Evolutionary conservation across 2,888 invertebrate genomes (phyloP), one percentile per base, ranked within the genome.

Genomic region (Imbricaverruca yamaguchii): DNA sequence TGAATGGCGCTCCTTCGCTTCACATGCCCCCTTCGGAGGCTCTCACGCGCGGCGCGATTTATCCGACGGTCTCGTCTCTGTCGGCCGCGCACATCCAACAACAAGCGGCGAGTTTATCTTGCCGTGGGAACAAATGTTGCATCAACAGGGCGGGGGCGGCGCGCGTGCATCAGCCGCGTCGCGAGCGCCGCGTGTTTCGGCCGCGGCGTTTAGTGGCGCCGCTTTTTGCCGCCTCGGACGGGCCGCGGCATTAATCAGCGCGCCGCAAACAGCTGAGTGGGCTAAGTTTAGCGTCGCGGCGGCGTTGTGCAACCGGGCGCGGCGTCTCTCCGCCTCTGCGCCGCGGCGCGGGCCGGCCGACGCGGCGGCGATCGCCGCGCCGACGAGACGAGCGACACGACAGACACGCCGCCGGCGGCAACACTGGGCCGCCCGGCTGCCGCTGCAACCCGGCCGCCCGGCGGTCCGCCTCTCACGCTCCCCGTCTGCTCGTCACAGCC

Each of bases 41-140:
- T 6, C 11, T 4, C 21, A 4, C 1, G 25, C n/a, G n/a, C 25
- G 9, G 25, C 67, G 67, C 25, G 25, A n/a, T 25, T 67, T 67
- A 23, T 13, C n/a, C n/a, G 25, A 9, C 67, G 67, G 7, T 13
- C 23, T 6, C 67, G 25, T 11, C 7, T 23, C 25, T n/a, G 25
- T 11, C 67, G 21, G 67, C 12, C 12, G 67, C n/a, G 8, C 67
- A n/a, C 67, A 67, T 67, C 67, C 67, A 67, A 67, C 23, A 67
- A 67, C 67, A 67, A 67, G 11, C 23, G 67, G n/a, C 25, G 21
- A n/a, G 67, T 23, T 67, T 67, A 67, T 67, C 67, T 67, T 67
- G 10, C 25, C 67, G 67, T 67, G 67, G 67, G 67, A 67, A 67
- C 67, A 25, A 67, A 67, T 67, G 67, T 23, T 25, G 25, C 67